Conservation (phyloP, 2,113 vertebrate genomes). For the Cervus canadensis region DNA sequence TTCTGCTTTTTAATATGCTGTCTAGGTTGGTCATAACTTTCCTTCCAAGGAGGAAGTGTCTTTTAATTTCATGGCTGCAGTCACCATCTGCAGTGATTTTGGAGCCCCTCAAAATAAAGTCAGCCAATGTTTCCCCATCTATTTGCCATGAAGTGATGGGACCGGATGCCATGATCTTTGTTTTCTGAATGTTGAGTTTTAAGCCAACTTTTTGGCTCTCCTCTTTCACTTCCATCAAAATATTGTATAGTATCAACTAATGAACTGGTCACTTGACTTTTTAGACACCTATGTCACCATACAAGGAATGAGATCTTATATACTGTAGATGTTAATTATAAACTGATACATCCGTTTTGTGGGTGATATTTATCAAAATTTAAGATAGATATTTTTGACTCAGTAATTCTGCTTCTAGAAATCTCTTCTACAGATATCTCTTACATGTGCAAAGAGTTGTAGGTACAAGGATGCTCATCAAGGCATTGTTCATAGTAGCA, state of each 20-base stretch:
- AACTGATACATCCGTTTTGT: background rate
- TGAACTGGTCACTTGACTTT: background rate
- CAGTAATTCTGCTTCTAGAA: background rate
- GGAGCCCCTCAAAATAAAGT: background rate
- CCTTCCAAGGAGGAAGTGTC: background rate
- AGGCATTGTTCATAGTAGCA: background rate
- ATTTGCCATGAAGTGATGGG: background rate
- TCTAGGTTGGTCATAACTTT: background rate
- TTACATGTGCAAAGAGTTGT: background rate
- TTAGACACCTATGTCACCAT: background rate
- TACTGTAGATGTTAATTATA: background rate
- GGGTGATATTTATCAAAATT: background rate
- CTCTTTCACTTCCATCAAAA: background rate
- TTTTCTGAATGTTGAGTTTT: background rate
- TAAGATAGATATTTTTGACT: background rate
- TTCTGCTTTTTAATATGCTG: background rate
- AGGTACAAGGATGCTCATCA: background rate
- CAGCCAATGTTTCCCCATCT: background rate
- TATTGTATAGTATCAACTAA: background rate
- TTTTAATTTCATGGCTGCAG: background rate
- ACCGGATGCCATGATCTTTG: background rate
- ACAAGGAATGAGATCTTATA: background rate
- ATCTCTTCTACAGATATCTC: background rate
- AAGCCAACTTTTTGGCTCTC: background rate
- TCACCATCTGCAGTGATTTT: background rate